Evolutionary conservation across 2,888 invertebrate genomes (phyloP).

Genomic region (Polymixis lichenea): DNA sequence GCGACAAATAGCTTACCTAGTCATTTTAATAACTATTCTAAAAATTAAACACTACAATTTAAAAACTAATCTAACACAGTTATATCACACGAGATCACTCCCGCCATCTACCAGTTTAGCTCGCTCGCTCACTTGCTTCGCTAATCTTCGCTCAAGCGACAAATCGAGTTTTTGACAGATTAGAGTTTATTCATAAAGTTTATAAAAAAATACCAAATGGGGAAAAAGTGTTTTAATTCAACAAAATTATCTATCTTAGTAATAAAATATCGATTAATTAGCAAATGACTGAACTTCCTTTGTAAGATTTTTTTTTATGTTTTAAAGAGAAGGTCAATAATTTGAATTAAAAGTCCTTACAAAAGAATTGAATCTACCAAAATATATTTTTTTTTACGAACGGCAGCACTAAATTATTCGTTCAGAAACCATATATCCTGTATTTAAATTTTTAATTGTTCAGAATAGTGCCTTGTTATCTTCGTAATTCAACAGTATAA

Average conservation of each 20-base stretch:
- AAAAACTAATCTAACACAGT: constrained; percentile 89
- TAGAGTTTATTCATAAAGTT: background rate
- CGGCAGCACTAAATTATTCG: constrained; percentile 34
- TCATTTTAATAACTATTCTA: constrained; percentile 89
- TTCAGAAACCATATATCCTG: constrained; percentile 14
- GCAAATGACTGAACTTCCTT: background rate
- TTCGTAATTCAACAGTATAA: background rate
- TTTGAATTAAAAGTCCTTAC: background rate
- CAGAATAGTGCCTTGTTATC: background rate
- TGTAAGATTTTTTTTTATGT: background rate
- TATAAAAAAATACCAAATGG: constrained; percentile 12
- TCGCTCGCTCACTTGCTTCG: constrained; percentile 75
- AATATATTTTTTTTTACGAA: background rate
- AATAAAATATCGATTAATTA: background rate
- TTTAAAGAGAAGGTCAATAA: background rate
- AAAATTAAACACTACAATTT: constrained; percentile 87
- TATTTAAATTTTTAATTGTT: background rate
- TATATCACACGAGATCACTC: constrained; percentile 90
- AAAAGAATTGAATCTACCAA: constrained; percentile 6
- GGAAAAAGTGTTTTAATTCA: background rate
- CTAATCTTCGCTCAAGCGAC: constrained; percentile 59
- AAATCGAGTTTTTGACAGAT: constrained; percentile 69
- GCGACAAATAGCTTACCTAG: constrained; percentile 81
- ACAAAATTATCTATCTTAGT: background rate
- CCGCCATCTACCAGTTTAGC: constrained; percentile 88